Base-by-base conservation (phyloP, 2,113 vertebrate genomes). In the Axis porcinus region DNA sequence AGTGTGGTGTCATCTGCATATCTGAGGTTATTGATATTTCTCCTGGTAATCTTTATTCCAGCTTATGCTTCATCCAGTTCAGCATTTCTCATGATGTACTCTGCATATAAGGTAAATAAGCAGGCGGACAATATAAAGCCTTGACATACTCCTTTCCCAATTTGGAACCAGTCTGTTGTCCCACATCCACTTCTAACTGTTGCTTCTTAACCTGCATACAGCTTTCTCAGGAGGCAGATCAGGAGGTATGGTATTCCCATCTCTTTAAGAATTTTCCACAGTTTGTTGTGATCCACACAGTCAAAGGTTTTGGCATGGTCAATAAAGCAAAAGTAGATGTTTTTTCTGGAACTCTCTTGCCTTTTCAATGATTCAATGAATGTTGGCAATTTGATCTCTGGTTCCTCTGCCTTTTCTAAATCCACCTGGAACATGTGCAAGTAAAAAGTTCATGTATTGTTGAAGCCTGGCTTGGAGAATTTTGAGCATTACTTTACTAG, bases 381-480 rank as follows among this genome's bases (percentile, higher is more conserved):
- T n/a, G 16, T 67, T n/a, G 62, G 33, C 62, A 67, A 19, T n/a
- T 67, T 67, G 62, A 67, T 67, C 33, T n/a, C 62, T 67, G 33
- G 62, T 67, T n/a, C 33, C 33, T 10, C 16, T n/a, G 62, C 33
- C 33, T 67, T 67, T 67, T n/a, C 33, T n/a, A n/a, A 67, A 67
- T 1, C 33, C 62, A 67, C 3, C 62, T 67, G n/a, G 33, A n/a
- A 67, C 33, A 67, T 67, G 16, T n/a, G 16, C 7, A n/a, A 67
- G 7, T 19, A 10, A 9, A 67, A 1, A n/a, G 7, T 67, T 19
- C 15, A 67, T 0, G 0, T 64, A n/a, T 7, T 67, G 7, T 19
- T 67, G 33, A 67, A 67, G 15, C 7, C 62, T n/a, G 62, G 33
- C 30, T n/a, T 67, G 16, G 62, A 67, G 33, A 67, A 67, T 9